phyloP scores from a whole-genome alignment of 2,888 invertebrate genomes.

The Orchesella flavescens region DNA sequence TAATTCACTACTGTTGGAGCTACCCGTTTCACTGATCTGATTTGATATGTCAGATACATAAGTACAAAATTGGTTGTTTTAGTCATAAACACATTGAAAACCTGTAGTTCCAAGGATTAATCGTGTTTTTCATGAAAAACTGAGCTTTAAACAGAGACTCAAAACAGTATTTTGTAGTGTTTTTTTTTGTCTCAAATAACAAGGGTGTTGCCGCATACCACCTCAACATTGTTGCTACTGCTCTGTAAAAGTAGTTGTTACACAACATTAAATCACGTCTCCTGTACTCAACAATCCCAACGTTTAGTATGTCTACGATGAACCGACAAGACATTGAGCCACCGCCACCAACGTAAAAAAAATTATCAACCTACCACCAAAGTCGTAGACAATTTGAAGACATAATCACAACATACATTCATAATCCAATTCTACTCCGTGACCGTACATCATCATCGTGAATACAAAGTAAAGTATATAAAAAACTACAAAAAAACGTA shows the following conservation, averaged over 20 bases:
- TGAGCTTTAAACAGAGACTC: constrained; percentile 56
- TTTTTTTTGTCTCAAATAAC: too few species aligned
- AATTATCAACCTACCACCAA: background rate
- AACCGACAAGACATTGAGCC: background rate
- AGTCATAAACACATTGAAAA: too few species aligned
- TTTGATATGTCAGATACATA: too few species aligned
- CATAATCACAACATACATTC: background rate
- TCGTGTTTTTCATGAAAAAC: too few species aligned
- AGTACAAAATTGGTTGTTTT: too few species aligned
- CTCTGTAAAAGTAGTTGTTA: background rate
- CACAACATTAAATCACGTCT: constrained; percentile 10
- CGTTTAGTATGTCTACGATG: background rate
- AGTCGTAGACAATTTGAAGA: background rate
- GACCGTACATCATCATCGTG: background rate
- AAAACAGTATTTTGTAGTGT: too few species aligned
- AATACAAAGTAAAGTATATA: background rate
- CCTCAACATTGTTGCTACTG: constrained; percentile 9
- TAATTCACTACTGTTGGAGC: background rate
- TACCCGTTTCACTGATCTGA: too few species aligned
- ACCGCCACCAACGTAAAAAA: constrained; percentile 17
- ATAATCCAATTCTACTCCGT: background rate
- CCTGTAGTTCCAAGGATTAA: too few species aligned
- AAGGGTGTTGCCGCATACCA: background rate
- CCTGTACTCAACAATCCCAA: background rate
- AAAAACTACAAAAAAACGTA: constrained; percentile 8